These are phyloP conservation scores for Dioctria rufipes DNA, from an alignment of 2,888 invertebrate species.

Conservation along the genomic window DNA sequence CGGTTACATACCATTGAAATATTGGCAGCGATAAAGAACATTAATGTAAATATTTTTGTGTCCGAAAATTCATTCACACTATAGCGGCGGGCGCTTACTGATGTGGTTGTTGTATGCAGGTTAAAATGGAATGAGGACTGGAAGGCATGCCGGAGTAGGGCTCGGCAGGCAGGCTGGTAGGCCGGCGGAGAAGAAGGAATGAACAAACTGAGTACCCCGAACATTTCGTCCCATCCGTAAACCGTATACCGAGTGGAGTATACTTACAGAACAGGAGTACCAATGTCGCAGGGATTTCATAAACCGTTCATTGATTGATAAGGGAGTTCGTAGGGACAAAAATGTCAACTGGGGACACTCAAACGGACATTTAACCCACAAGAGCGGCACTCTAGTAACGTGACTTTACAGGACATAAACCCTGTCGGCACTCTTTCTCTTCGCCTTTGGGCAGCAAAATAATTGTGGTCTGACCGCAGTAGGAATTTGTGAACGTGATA, in stretches of 20 bases:
- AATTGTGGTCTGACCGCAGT: constrained; percentile 21
- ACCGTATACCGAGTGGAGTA: no score
- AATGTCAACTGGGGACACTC: constrained; percentile 38
- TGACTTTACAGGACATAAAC: constrained; percentile 35
- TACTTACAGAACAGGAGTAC: constrained; percentile 8
- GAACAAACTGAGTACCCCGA: no score
- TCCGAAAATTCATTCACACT: constrained; percentile 9
- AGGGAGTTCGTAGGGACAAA: constrained; percentile 29
- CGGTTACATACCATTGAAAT: constrained; percentile 35
- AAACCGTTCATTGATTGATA: constrained; percentile 37
- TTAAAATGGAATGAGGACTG: no score
- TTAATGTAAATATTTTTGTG: constrained; percentile 32
- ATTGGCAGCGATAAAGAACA: constrained; percentile 37
- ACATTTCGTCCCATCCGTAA: no score
- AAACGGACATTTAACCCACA: constrained; percentile 42
- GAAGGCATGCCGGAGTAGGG: no score
- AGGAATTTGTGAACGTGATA: constrained; percentile 37
- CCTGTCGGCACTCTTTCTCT: constrained; percentile 13
- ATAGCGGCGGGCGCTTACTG: background rate
- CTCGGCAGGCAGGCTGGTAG: no score
- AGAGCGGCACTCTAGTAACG: constrained; percentile 24
- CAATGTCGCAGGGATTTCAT: constrained; percentile 16
- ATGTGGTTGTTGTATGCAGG: no score
- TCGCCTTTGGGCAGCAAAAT: constrained; percentile 18
- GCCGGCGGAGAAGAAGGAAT: no score